Evolutionary conservation across 1,140 invertebrate genomes (phyloP).

Genomic region (Drosophila suzukii): DNA sequence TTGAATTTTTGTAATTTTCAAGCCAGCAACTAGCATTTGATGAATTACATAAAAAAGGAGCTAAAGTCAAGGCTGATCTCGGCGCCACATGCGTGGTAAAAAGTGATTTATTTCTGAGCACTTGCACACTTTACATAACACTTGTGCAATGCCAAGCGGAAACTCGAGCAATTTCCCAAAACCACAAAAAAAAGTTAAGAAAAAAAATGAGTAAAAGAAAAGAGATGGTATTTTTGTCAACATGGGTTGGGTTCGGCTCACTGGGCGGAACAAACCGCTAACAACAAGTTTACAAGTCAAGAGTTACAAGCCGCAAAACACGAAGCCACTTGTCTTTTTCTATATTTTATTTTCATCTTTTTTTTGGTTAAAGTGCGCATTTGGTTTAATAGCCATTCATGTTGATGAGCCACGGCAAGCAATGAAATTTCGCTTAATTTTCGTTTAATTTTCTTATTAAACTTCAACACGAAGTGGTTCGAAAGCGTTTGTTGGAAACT

Average conservation of each 20-base stretch:
- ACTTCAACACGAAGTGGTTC: constrained; percentile 22
- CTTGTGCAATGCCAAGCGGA: constrained; percentile 57
- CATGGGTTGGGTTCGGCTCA: constrained; percentile 1
- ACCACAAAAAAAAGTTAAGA: constrained; percentile 9
- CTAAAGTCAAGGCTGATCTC: constrained; percentile 59
- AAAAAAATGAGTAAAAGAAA: constrained; percentile 10
- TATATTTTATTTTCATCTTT: constrained; percentile 8
- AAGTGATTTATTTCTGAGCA: constrained; percentile 22
- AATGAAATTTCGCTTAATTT: constrained; percentile 43
- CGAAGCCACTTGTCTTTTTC: constrained; percentile 21
- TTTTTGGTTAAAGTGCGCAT: constrained; percentile 15
- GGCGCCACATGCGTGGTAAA: constrained; percentile 27
- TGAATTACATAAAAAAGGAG: constrained; percentile 58
- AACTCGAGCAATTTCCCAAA: constrained; percentile 49
- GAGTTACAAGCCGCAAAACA: constrained; percentile 23
- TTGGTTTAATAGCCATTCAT: constrained; percentile 30
- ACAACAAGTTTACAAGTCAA: constrained; percentile 19
- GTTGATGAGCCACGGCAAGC: constrained; percentile 29
- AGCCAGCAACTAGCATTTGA: constrained; percentile 31
- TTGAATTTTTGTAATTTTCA: constrained; percentile 55
- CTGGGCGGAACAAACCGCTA: constrained; percentile 28
- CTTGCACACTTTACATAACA: constrained; percentile 57
- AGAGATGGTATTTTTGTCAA: constrained; percentile 12
- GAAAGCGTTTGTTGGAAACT: constrained; percentile 22
- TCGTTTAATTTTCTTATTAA: constrained; percentile 44